phyloP scores from a whole-genome alignment of 2,888 invertebrate genomes.

The Salticus scenicus region DNA sequence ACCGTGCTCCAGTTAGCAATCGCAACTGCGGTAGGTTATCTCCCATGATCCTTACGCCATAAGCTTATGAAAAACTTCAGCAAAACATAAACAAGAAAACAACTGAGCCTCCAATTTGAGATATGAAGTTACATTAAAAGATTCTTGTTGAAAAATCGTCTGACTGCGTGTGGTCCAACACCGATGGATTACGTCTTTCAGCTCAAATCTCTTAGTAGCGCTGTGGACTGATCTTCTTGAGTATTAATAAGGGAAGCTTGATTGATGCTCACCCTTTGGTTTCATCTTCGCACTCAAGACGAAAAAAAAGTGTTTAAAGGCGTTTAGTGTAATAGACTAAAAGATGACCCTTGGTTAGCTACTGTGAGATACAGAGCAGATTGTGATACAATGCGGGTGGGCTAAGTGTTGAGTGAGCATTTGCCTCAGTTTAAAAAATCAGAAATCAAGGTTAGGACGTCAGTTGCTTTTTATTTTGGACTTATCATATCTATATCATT shows the following conservation, averaged over 20 bases:
- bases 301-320: slow-evolving; percentile 37
- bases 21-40: slow-evolving; percentile 66
- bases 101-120: slow-evolving; percentile 41
- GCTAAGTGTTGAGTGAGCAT: background rate
- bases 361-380: background rate
- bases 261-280: slow-evolving; percentile 31
- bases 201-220: slow-evolving; percentile 40
- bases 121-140: slow-evolving; percentile 62
- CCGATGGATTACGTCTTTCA: slow-evolving; percentile 47
- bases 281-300: slow-evolving; percentile 3
- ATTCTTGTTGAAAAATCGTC: slow-evolving; percentile 47
- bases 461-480: background rate
- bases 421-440: background rate
- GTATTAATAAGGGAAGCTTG: slow-evolving; percentile 32
- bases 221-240: slow-evolving; percentile 48
- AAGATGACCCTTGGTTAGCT: background rate
- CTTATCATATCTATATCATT: background rate
- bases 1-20: slow-evolving; percentile 29
- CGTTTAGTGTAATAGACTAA: background rate
- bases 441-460: background rate
- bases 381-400: background rate
- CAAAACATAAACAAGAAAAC: slow-evolving; percentile 6
- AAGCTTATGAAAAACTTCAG: background rate
- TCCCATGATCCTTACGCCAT: slow-evolving; percentile 27
- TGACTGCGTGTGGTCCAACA: slow-evolving; percentile 44